Evolutionary conservation across 2,797 vertebrate species (phyloP), one percentile per base, ranked within the genome.

Genomic region (Smutsia temminckii): DNA sequence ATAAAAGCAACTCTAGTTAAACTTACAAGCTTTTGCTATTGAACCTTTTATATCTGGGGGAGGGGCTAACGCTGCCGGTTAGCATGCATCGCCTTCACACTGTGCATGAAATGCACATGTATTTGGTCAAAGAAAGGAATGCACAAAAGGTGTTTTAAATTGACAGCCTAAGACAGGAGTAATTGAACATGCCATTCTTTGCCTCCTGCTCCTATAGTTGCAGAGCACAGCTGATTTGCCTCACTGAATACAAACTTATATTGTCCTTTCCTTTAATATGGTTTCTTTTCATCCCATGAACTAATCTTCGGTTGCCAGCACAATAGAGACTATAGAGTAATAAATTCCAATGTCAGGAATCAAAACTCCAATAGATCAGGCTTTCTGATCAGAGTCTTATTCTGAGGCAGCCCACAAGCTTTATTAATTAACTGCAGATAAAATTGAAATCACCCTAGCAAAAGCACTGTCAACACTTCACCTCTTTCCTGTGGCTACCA

Each of bases 111-210:
- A 93, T 95, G 95, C 93, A 95, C 96, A 94, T 97, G 97, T 90
- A 83, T 84, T 93, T 78, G 96, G 95, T 72, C 94, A 86, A 93
- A 96, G 96, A 97, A 97, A 97, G 97, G 97, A 96, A 96, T 90
- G 97, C 96, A 96, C 95, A 97, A 64, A 97, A 97, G 71, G 59
- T 96, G 95, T 93, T 97, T 96, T 94, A 94, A 97, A 96, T 64
- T 98, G 97, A 98, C 97, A 97, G 96, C 93, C 87, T 85, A 53
- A 96, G 97, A 97, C 94, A 81, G 86, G 89, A 89, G 42, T 96
- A 97, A 98, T 97, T 97, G 96, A 55, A 95, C 96, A 92, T 86
- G 96, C 97, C 95, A 85, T 88, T 98, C 96, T 97, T 89, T 85
- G 93, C 95, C 96, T 96, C 84, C 92, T 34, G 81, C 83, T 97